A percentile compares a stretch with the other conserved stretches of the same genome.
These are phyloP conservation scores for Rhagophthalmus giganteus DNA, from an alignment of 2,888 invertebrate genomes.

Conservation along the genomic window DNA sequence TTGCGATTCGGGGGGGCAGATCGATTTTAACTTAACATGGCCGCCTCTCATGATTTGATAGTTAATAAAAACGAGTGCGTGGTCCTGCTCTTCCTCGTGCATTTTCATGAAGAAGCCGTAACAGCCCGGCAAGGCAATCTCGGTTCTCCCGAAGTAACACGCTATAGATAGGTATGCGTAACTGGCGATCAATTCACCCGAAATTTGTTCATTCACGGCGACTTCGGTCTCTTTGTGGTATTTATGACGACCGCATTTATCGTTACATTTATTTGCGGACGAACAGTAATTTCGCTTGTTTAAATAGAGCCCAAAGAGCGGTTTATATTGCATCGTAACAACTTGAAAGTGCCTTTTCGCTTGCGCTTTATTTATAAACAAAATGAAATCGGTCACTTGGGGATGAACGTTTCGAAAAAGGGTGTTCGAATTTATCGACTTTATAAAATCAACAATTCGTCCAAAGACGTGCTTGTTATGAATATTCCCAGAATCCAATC, in stretches of 20 bases:
- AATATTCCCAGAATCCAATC: too few species aligned
- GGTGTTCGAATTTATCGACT: too few species aligned
- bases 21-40: slow-evolving; percentile 46
- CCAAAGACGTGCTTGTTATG: too few species aligned
- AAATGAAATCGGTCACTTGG: neutral
- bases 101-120: slow-evolving; percentile 56
- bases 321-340: too few species aligned
- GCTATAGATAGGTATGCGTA: slow-evolving; percentile 67
- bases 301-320: too few species aligned
- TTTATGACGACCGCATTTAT: slow-evolving; percentile 40
- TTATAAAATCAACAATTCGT: too few species aligned
- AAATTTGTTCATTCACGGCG: slow-evolving; percentile 61
- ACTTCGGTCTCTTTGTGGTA: slow-evolving; percentile 58
- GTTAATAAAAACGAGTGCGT: slow-evolving; percentile 55
- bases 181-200: slow-evolving; percentile 62
- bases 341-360: too few species aligned
- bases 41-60: slow-evolving; percentile 58
- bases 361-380: neutral
- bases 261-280: neutral
- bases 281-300: too few species aligned
- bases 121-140: slow-evolving; percentile 55
- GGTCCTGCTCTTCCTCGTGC: slow-evolving; percentile 58
- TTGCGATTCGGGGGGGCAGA: slow-evolving; percentile 45
- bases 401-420: too few species aligned
- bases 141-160: slow-evolving; percentile 56